Percentiles rank a stretch among this genome's conserved stretches.
phyloP scores from a whole-genome alignment of 2,797 vertebrate genomes.

The Alosa sapidissima region DNA sequence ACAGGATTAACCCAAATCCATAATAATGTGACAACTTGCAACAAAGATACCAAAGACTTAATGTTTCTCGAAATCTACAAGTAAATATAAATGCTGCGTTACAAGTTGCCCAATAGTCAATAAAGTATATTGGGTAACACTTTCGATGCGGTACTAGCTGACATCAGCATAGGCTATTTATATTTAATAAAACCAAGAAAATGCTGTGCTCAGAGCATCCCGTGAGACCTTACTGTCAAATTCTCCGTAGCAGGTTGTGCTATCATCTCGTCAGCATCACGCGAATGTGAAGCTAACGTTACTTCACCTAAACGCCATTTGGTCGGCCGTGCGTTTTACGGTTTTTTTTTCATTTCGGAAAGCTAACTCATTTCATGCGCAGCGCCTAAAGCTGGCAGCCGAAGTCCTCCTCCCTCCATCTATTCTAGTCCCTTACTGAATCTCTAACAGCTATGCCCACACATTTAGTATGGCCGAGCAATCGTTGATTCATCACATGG shows the following conservation, averaged over 20 bases:
- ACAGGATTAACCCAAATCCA: neutral
- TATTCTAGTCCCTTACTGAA: neutral
- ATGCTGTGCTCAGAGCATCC: neutral
- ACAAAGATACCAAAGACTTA: neutral
- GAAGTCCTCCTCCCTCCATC: neutral
- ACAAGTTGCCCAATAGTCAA: slow-evolving; percentile 3
- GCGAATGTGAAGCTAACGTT: neutral
- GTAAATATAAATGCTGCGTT: neutral
- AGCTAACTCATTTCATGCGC: neutral
- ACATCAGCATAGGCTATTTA: slow-evolving; percentile 16
- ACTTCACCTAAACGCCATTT: neutral
- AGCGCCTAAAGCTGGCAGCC: neutral
- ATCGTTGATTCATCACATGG: slow-evolving; percentile 19
- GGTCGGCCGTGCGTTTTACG: neutral
- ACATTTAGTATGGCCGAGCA: slow-evolving; percentile 14
- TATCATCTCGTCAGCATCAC: neutral
- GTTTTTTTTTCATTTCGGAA: neutral
- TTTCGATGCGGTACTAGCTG: neutral
- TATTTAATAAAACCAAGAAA: neutral
- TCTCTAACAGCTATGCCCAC: slow-evolving; percentile 11
- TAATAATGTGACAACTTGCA: neutral
- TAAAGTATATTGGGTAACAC: slow-evolving; percentile 4
- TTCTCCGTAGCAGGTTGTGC: neutral
- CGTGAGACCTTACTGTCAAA: neutral
- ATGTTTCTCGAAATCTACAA: slow-evolving; percentile 19